phyloP scores from a whole-genome alignment of 2,113 vertebrate genomes.

The Sander lucioperca region DNA sequence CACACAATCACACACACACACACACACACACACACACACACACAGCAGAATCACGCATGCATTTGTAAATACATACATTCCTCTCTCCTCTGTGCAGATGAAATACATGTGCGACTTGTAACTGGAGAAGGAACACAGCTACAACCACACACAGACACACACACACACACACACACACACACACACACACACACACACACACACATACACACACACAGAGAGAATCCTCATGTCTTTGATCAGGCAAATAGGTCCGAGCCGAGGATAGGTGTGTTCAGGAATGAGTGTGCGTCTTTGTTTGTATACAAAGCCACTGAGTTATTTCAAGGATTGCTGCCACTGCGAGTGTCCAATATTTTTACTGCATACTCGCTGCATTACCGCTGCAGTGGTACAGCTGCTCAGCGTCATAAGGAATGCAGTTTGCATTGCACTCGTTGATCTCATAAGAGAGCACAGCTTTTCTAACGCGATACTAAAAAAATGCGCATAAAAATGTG shows the following conservation, averaged over 20 bases:
- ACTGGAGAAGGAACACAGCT: slow-evolving; percentile 36
- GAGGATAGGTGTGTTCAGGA: slow-evolving; percentile 38
- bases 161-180: not conserved
- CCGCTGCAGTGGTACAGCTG: slow-evolving; percentile 12
- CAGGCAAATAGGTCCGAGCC: slow-evolving; percentile 56
- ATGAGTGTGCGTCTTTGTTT: slow-evolving; percentile 40
- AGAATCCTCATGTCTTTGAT: slow-evolving; percentile 46
- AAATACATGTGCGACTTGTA: slow-evolving; percentile 41
- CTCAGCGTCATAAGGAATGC: not conserved
- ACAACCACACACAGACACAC: not conserved
- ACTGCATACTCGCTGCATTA: slow-evolving; percentile 28
- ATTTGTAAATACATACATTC: no score
- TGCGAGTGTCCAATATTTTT: not conserved
- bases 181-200: slow-evolving; percentile 1
- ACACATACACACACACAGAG: no score
- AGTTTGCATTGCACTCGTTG: slow-evolving; percentile 2
- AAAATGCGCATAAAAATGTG: no score
- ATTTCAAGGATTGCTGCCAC: slow-evolving; percentile 25
- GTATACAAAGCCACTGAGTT: slow-evolving; percentile 1
- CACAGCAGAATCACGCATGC: not conserved
- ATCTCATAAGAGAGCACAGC: slow-evolving; percentile 3
- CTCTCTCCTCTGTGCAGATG: not conserved
- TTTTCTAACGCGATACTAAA: no score
- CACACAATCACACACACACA: not conserved
- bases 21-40: not conserved